Evolutionary conservation across 2,888 invertebrate species (phyloP).

Genomic region (Drosophila macrospina): DNA sequence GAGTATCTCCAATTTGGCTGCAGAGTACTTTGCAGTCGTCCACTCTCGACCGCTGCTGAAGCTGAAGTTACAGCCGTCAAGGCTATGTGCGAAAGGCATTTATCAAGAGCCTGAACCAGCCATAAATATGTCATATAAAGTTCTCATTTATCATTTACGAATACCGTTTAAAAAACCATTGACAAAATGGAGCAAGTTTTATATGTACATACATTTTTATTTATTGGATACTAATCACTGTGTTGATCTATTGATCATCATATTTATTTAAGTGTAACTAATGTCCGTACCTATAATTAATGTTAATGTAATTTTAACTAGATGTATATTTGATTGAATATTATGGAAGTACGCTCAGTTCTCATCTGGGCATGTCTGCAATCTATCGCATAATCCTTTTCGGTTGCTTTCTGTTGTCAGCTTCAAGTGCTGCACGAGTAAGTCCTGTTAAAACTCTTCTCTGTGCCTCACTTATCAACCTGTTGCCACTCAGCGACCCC

Average conservation of each 20-base stretch:
- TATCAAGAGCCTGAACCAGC: conserved; percentile 61
- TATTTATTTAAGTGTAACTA: conserved; percentile 16
- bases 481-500: conserved; percentile 21
- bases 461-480: background rate
- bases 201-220: conserved; percentile 14
- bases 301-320: background rate
- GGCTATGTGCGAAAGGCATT: conserved; percentile 57
- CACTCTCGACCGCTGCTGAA: conserved; percentile 10
- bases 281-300: background rate
- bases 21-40: background rate
- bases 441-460: conserved; percentile 10
- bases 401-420: conserved; percentile 5
- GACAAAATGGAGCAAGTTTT: conserved; percentile 35
- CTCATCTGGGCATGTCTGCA: background rate
- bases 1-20: background rate
- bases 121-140: conserved; percentile 41
- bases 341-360: conserved; percentile 11
- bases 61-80: conserved; percentile 53
- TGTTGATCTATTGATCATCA: background rate
- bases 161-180: conserved; percentile 33
- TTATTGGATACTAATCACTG: background rate
- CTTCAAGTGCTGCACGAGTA: conserved; percentile 16
- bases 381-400: background rate
- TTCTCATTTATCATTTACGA: conserved; percentile 28
- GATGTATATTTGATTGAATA: background rate